Conservation (phyloP, 1,140 invertebrate genomes). For the Zaprionus capensis region DNA sequence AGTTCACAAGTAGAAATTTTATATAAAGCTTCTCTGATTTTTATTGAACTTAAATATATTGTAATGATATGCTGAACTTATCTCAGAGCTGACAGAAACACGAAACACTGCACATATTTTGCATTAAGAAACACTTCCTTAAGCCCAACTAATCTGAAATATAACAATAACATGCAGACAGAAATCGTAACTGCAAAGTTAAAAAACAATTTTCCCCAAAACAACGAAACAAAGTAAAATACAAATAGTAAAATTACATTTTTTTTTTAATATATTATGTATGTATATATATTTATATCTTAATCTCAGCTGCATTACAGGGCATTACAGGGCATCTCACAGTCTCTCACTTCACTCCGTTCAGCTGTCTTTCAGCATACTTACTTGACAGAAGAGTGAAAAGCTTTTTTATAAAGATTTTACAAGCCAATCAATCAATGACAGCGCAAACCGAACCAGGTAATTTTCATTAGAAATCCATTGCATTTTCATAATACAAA, state of each 20-base stretch:
- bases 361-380: not conserved
- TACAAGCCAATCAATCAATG: constrained; percentile 75
- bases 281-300: not conserved
- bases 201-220: no score
- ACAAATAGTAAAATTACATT: no score
- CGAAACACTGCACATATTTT: not conserved
- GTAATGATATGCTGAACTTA: not conserved
- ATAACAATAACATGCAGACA: not conserved
- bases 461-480: constrained; percentile 72
- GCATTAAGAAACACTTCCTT: not conserved
- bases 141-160: not conserved
- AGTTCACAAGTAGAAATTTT: not conserved
- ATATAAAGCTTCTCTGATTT: not conserved
- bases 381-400: constrained; percentile 58
- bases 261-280: not conserved
- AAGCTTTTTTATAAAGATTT: constrained; percentile 59
- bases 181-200: not conserved
- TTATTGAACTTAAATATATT: not conserved
- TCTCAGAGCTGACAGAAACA: not conserved
- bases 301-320: not conserved
- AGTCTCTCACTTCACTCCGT: not conserved
- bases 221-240: not conserved
- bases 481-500: constrained; percentile 75
- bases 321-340: constrained; percentile 3
- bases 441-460: constrained; percentile 44